Percentiles rank a stretch among this genome's conserved stretches.
Conservation (phyloP, 2,797 vertebrate species). For the Ctenochaetus hawaiiensis region DNA sequence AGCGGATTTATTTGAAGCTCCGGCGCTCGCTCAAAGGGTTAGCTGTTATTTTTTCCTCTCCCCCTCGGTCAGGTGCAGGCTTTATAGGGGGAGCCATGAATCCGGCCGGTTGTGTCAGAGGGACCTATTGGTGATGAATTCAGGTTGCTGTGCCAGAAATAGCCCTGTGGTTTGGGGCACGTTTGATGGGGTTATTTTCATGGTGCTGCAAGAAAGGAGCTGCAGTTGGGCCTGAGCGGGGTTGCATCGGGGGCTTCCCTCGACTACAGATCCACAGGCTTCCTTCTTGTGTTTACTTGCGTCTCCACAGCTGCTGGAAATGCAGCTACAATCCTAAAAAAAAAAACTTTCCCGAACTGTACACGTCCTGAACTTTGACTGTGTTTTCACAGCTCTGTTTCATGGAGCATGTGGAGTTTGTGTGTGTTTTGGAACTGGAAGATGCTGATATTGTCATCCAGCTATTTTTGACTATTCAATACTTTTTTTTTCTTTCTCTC, state of each 20-base stretch:
- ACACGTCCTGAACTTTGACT: slow-evolving; percentile 45
- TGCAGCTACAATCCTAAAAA: slow-evolving; percentile 23
- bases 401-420: slow-evolving; percentile 42
- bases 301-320: slow-evolving; percentile 47
- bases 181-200: slow-evolving; percentile 79
- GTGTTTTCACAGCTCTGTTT: slow-evolving; percentile 51
- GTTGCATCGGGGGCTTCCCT: slow-evolving; percentile 67
- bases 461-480: slow-evolving; percentile 50
- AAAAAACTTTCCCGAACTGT: slow-evolving; percentile 10
- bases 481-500: slow-evolving; percentile 27
- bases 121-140: slow-evolving; percentile 74
- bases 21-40: slow-evolving; percentile 64
- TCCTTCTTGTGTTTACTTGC: slow-evolving; percentile 53
- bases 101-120: slow-evolving; percentile 70
- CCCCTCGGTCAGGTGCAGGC: slow-evolving; percentile 75
- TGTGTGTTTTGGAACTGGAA: slow-evolving; percentile 41
- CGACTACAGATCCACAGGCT: slow-evolving; percentile 34
- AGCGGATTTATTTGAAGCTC: slow-evolving; percentile 77
- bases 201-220: slow-evolving; percentile 45
- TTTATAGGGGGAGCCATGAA: slow-evolving; percentile 76
- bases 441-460: slow-evolving; percentile 37
- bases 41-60: slow-evolving; percentile 78
- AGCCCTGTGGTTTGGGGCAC: slow-evolving; percentile 69
- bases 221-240: slow-evolving; percentile 52
- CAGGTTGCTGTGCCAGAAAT: slow-evolving; percentile 81